Evolutionary conservation across 2,888 invertebrate species (phyloP), one percentile per base, ranked within the genome.

Genomic region (Cantharis nigra): DNA sequence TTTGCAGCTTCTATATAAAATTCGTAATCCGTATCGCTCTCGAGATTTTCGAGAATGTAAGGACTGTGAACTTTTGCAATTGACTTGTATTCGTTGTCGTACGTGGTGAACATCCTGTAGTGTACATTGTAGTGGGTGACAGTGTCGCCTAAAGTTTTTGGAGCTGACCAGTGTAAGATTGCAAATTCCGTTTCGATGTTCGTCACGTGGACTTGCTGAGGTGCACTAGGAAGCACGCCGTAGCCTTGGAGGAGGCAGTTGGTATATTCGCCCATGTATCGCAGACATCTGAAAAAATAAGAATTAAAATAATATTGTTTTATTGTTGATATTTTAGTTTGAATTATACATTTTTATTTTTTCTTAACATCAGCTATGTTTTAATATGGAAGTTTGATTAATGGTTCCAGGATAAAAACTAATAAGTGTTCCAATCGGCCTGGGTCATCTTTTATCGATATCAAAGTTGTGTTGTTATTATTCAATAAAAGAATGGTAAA

Each of bases 241-340:
- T 96, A 96, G 14, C 96, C 95, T 89, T 95, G 94, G 80, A 96
- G 91, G 20, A 96, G 90, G 86, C 96, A 96, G 89, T 94, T 95
- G 64, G 94, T 93, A 89, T 95, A 95, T 64, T 94, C 93, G 7
- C 91, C 91, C 94, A 96, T 96, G 88, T 94, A 95, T 76, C 94
- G 93, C 77, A 96, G 90, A 86, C 96, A 96, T 85, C 93, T 93
- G 83, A 49, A 85, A 83, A 28, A 13, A 13, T n/a, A 13, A 33
- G 13, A 4, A 33, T n/a, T 0, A 49, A 49, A 49, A 5, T 49
- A 1, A 49, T 16, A 16, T 26, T n/a, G 20, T 69, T 69, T 69
- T 13, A 9, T n/a, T n/a, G n/a, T n/a, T 26, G 26, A 9, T 26
- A 26, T 26, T 16, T 16, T 1, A 16, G 16, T 16, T 16, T 16